phyloP scores from a whole-genome alignment of 2,888 invertebrate genomes.

The Heteromurus nitidus region DNA sequence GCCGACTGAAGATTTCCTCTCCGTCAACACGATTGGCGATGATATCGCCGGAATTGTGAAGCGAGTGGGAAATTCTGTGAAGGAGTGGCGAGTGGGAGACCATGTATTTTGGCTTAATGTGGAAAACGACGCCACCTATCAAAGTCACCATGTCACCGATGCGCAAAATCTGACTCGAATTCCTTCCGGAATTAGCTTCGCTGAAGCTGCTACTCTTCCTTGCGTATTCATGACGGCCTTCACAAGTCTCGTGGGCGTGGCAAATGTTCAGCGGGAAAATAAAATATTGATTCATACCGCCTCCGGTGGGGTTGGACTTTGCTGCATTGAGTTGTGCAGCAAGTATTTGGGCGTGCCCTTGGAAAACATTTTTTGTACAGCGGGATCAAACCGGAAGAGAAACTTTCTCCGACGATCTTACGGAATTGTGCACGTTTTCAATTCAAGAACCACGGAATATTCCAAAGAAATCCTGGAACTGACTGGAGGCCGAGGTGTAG shows the following conservation, averaged over 20 bases:
- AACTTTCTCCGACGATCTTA: slow-evolving; percentile 28
- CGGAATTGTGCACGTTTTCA: slow-evolving; percentile 23
- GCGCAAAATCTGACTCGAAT: background rate
- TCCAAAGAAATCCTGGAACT: background rate
- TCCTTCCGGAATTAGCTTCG: slow-evolving; percentile 17
- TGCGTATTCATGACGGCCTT: slow-evolving; percentile 22
- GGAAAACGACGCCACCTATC: background rate
- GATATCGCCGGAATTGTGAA: slow-evolving; percentile 54
- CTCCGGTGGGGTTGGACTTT: slow-evolving; percentile 27
- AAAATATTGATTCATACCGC: slow-evolving; percentile 29
- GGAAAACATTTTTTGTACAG: slow-evolving; percentile 8
- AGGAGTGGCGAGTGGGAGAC: slow-evolving; percentile 1
- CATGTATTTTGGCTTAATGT: background rate
- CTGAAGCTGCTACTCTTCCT: slow-evolving; percentile 33
- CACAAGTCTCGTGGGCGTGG: background rate
- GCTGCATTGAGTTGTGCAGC: slow-evolving; percentile 12
- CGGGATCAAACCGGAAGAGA: slow-evolving; percentile 21
- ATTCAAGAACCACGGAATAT: slow-evolving; percentile 17
- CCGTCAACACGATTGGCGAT: background rate
- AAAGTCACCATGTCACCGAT: slow-evolving; percentile 22
- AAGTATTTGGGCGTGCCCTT: background rate
- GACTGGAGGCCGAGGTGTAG: slow-evolving; percentile 22
- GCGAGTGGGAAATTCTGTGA: background rate
- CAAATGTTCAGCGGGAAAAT: slow-evolving; percentile 3
- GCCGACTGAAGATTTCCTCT: background rate